A percentile compares a stretch with the other conserved stretches of the same genome.
phyloP scores from a whole-genome alignment of 2,888 invertebrate genomes.

The Sarcophaga caerulescens region DNA sequence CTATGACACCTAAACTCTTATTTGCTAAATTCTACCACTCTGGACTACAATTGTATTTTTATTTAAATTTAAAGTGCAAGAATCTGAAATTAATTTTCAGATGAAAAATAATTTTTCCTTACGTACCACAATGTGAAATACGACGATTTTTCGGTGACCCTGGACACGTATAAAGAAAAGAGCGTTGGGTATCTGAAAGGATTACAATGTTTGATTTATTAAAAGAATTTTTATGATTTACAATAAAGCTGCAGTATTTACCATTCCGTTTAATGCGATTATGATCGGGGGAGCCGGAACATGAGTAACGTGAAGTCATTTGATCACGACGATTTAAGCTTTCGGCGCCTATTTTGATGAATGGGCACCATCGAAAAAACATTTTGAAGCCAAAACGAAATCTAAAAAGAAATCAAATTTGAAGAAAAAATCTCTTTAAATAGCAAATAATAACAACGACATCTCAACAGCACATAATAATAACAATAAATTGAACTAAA shows the following conservation, averaged over 20 bases:
- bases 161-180: conserved; percentile 80
- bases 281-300: conserved; percentile 89
- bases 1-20: too few species aligned
- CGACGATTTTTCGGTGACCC: conserved; percentile 79
- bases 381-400: conserved; percentile 96
- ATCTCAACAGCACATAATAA: background rate
- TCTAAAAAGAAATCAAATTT: conserved; percentile 81
- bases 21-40: too few species aligned
- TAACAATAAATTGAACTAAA: background rate
- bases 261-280: conserved; percentile 87
- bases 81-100: too few species aligned
- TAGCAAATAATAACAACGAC: background rate
- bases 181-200: conserved; percentile 79
- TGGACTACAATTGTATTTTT: too few species aligned
- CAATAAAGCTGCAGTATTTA: conserved; percentile 74
- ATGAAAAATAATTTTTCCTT: background rate
- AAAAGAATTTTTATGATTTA: conserved; percentile 9
- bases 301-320: conserved; percentile 89
- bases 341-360: conserved; percentile 86
- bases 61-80: too few species aligned
- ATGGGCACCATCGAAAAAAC: conserved; percentile 94
- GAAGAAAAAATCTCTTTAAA: background rate
- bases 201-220: background rate
- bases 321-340: conserved; percentile 88
- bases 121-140: conserved; percentile 78